A percentile compares a stretch with the other conserved stretches of the same genome.
Conservation (phyloP, 1,140 invertebrate species). For the Gryllus bimaculatus region DNA sequence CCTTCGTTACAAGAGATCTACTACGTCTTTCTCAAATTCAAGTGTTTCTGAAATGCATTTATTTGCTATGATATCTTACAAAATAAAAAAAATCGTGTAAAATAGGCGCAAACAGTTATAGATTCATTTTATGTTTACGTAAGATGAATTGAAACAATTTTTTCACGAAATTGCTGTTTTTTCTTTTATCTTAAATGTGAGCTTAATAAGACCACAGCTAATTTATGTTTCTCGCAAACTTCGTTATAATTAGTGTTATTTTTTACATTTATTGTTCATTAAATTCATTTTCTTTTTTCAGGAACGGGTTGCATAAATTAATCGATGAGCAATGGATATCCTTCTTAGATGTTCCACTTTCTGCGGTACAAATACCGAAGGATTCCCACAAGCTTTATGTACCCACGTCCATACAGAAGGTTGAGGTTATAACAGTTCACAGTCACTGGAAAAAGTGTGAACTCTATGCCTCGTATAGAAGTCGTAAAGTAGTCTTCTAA, state of each 20-base stretch:
- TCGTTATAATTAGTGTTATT: background rate
- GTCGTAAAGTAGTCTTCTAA: too few relatives aligned
- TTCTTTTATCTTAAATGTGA: background rate
- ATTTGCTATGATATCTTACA: too few relatives aligned
- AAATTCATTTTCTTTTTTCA: slow-evolving; percentile 25
- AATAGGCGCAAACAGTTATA: too few relatives aligned
- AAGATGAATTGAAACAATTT: background rate
- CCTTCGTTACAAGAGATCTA: too few relatives aligned
- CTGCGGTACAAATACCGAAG: slow-evolving; percentile 67
- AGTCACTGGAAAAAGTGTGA: slow-evolving; percentile 33
- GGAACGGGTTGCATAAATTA: slow-evolving; percentile 43
- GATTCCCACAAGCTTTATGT: slow-evolving; percentile 69
- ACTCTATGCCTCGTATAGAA: too few relatives aligned
- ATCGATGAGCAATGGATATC: slow-evolving; percentile 78
- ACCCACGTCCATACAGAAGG: slow-evolving; percentile 71
- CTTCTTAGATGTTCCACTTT: slow-evolving; percentile 89
- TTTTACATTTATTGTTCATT: background rate
- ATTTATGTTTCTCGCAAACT: background rate
- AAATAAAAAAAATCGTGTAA: too few relatives aligned
- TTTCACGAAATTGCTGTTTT: background rate
- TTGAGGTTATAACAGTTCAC: slow-evolving; percentile 65
- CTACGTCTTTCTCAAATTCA: too few relatives aligned
- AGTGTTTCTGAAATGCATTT: too few relatives aligned
- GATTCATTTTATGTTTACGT: background rate
- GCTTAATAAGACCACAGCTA: background rate